These are phyloP conservation scores for Tiliqua scincoides DNA, from an alignment of 2,113 vertebrate species.

Conservation along the genomic window DNA sequence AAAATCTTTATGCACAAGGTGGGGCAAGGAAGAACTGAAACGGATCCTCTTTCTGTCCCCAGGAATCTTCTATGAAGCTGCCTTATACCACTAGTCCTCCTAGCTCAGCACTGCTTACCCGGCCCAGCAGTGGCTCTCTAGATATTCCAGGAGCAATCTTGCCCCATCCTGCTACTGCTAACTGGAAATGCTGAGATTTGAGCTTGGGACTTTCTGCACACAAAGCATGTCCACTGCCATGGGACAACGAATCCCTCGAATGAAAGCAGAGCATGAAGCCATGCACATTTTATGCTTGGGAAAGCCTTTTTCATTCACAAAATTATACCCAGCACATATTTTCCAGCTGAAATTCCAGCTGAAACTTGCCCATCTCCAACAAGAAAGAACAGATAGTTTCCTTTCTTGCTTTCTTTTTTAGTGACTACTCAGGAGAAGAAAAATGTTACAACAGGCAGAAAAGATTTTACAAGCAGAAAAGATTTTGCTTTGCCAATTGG, in stretches of 20 bases:
- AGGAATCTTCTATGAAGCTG: slow-evolving; percentile 36
- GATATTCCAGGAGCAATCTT: too few species aligned
- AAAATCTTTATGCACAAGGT: background rate
- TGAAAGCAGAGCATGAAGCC: slow-evolving; percentile 56
- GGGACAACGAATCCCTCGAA: slow-evolving; percentile 2
- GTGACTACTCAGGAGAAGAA: slow-evolving; percentile 13
- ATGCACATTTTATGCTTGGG: slow-evolving; percentile 35
- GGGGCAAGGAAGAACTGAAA: background rate
- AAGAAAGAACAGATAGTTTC: slow-evolving; percentile 20
- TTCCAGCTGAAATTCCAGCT: slow-evolving; percentile 60
- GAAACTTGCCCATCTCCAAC: slow-evolving; percentile 55
- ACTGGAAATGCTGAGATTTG: background rate
- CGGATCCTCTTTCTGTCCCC: background rate
- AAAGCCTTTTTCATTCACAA: slow-evolving; percentile 57
- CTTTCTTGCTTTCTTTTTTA: background rate
- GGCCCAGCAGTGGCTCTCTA: background rate
- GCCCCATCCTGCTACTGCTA: slow-evolving; percentile 6
- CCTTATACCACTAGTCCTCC: background rate
- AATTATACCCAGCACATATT: slow-evolving; percentile 53
- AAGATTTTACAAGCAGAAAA: background rate
- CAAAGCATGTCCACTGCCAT: background rate
- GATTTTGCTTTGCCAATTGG: background rate
- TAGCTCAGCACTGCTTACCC: background rate
- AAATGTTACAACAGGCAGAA: slow-evolving; percentile 17
- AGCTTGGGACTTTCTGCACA: background rate